phyloP scores from a whole-genome alignment of 2,888 invertebrate species.

The Lycaena phlaeas region DNA sequence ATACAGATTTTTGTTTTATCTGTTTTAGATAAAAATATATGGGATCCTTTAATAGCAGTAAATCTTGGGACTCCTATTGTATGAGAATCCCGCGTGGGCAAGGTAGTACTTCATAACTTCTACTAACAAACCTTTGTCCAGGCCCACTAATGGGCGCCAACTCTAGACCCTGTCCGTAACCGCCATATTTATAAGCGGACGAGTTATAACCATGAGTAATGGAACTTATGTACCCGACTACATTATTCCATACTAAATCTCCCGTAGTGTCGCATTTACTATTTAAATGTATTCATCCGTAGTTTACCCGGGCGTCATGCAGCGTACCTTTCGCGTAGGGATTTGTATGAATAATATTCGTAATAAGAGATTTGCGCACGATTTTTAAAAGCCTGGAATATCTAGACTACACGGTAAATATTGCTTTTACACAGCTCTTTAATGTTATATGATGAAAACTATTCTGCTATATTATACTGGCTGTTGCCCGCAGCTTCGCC shows the following conservation, averaged over 20 bases:
- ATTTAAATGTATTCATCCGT: constrained; percentile 72
- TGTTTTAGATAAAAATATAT: not conserved
- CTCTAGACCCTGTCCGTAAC: constrained; percentile 57
- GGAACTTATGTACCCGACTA: constrained; percentile 54
- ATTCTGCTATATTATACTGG: no score
- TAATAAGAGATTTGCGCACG: constrained; percentile 29
- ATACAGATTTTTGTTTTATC: no score
- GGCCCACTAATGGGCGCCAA: constrained; percentile 44
- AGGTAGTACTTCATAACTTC: constrained; percentile 57
- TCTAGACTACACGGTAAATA: no score
- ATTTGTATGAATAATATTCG: constrained; percentile 59
- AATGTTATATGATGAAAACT: no score
- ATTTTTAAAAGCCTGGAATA: constrained; percentile 13
- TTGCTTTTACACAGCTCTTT: no score
- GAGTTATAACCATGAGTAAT: constrained; percentile 65
- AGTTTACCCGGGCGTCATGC: constrained; percentile 65
- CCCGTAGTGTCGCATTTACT: constrained; percentile 63
- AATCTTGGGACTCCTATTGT: constrained; percentile 15
- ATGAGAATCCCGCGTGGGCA: constrained; percentile 43
- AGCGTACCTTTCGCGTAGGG: constrained; percentile 53
- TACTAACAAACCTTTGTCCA: constrained; percentile 69
- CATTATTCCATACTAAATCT: constrained; percentile 66
- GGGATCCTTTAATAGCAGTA: not conserved
- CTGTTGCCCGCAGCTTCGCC: no score
- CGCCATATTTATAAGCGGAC: constrained; percentile 59